A percentile compares a stretch with the other conserved stretches of the same genome.
Conservation (phyloP, 1,140 invertebrate genomes). For the Achatina immaculata region DNA sequence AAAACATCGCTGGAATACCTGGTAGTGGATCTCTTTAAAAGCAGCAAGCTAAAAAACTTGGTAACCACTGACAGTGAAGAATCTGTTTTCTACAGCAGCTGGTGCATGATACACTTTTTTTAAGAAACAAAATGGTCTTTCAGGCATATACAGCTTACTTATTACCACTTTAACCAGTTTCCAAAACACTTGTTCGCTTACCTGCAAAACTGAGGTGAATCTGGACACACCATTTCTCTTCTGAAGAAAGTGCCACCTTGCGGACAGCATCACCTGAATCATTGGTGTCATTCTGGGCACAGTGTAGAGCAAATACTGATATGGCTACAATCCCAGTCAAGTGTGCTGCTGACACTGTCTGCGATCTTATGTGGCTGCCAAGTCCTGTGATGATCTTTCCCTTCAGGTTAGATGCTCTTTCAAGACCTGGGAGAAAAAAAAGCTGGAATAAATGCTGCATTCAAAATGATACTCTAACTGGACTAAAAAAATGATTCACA, state of each 20-base stretch:
- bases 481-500: no score
- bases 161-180: no score
- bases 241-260: conserved; percentile 30
- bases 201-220: conserved; percentile 35
- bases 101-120: no score
- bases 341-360: conserved; percentile 81
- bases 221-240: conserved; percentile 29
- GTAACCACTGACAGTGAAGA: no score
- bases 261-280: conserved; percentile 38
- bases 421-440: conserved; percentile 70
- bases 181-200: no score
- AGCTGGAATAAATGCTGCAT: conserved; percentile 22
- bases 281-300: conserved; percentile 23
- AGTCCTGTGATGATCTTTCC: conserved; percentile 77
- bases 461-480: background rate
- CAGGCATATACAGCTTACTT: no score
- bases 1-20: no score
- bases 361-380: conserved; percentile 82
- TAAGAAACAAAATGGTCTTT: no score
- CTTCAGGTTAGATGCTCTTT: conserved; percentile 75
- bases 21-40: no score
- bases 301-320: conserved; percentile 79
- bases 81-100: no score
- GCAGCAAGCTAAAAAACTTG: no score
- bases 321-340: conserved; percentile 83